These are phyloP conservation scores for Pheosia gnoma DNA, from an alignment of 2,888 invertebrate species.

Conservation along the genomic window DNA sequence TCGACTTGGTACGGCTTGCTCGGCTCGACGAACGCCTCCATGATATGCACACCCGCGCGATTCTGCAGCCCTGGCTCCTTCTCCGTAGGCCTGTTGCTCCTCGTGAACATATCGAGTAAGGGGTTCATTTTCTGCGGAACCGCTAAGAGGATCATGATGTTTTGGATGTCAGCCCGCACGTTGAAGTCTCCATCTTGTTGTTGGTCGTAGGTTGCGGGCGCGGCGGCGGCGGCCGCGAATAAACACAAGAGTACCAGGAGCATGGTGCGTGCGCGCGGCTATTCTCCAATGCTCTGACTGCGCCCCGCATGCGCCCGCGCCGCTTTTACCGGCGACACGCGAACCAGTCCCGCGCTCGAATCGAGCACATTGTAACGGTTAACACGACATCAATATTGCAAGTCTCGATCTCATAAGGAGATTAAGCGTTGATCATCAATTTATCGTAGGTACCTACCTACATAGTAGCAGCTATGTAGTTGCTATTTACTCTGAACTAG, in stretches of 20 bases:
- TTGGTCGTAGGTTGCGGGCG: slow-evolving; percentile 85
- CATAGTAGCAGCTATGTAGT: too few species aligned
- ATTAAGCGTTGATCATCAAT: slow-evolving; percentile 22
- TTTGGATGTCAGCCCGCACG: slow-evolving; percentile 89
- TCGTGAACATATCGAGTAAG: slow-evolving; percentile 44
- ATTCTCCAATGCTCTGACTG: slow-evolving; percentile 63
- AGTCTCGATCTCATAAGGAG: slow-evolving; percentile 40
- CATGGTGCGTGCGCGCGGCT: slow-evolving; percentile 68
- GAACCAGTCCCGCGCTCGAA: slow-evolving; percentile 76
- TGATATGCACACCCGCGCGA: slow-evolving; percentile 72
- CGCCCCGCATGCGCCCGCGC: slow-evolving; percentile 60
- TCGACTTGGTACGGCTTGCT: slow-evolving; percentile 88
- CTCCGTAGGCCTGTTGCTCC: slow-evolving; percentile 43
- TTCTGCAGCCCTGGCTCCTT: slow-evolving; percentile 56
- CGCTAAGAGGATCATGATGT: slow-evolving; percentile 88
- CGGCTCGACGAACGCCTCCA: slow-evolving; percentile 86
- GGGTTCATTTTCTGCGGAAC: slow-evolving; percentile 68
- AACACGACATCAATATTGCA: slow-evolving; percentile 61
- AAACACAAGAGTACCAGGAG: slow-evolving; percentile 54
- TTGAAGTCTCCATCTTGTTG: slow-evolving; percentile 91
- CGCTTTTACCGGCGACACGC: slow-evolving; percentile 73
- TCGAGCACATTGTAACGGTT: slow-evolving; percentile 81
- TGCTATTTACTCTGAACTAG: too few species aligned
- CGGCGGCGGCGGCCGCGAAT: slow-evolving; percentile 56
- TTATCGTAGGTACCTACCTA: slow-evolving; percentile 4